Percentiles rank a stretch among this genome's conserved stretches.
phyloP scores from a whole-genome alignment of 2,113 vertebrate genomes.

The Vireo altiloquus region DNA sequence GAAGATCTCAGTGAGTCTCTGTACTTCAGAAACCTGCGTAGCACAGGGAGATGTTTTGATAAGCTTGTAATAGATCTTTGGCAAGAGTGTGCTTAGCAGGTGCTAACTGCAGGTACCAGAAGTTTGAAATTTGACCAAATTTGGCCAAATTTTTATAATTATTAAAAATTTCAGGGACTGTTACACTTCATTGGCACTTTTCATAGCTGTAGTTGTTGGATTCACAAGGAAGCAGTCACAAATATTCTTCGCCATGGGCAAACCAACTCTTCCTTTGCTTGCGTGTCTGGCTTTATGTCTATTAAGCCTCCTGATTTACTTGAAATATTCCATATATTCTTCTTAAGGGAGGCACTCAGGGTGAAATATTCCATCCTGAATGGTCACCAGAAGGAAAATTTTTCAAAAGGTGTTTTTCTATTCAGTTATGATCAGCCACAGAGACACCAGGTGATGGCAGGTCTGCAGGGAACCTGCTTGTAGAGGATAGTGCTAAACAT shows the following conservation, averaged over 20 bases:
- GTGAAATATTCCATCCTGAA: neutral
- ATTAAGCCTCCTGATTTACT: neutral
- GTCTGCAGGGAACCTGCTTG: neutral
- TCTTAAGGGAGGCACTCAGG: neutral
- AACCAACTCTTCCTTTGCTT: neutral
- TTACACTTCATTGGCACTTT: neutral
- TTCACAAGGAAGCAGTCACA: neutral
- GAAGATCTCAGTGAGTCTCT: neutral
- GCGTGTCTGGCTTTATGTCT: neutral
- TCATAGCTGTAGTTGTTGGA: neutral
- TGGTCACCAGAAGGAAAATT: neutral
- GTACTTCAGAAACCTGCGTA: neutral
- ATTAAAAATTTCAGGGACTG: neutral
- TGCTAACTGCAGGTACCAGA: neutral
- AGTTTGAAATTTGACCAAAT: neutral
- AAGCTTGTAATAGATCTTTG: neutral
- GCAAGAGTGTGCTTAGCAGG: neutral
- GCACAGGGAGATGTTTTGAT: neutral
- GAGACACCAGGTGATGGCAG: neutral
- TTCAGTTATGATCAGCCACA: neutral
- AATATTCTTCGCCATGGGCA: neutral
- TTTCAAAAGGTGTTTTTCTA: neutral
- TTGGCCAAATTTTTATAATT: neutral
- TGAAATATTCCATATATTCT: neutral
- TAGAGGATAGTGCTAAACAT: neutral